phyloP scores from a whole-genome alignment of 2,888 invertebrate genomes.

The Drosophila stalkeri region DNA sequence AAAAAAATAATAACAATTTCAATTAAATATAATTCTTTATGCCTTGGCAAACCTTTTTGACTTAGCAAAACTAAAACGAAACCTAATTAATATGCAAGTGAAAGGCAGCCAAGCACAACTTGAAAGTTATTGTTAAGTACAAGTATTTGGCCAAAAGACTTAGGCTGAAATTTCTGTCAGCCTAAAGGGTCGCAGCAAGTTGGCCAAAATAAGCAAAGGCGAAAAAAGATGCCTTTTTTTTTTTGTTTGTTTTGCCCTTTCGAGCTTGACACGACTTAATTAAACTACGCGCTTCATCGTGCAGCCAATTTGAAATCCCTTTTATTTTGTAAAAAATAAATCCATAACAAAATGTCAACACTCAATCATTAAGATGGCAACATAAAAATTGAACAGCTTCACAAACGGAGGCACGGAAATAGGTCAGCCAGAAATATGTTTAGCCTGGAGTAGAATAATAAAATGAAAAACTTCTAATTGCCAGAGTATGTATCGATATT shows the following conservation, averaged over 20 bases:
- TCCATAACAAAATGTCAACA: conserved; percentile 57
- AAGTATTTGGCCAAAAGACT: conserved; percentile 29
- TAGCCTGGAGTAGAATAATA: conserved; percentile 3
- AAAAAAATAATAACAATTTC: neutral
- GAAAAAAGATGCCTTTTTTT: conserved; percentile 24
- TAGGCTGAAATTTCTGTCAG: conserved; percentile 15
- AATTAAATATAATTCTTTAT: neutral
- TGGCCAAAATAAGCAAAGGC: neutral
- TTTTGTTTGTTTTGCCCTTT: conserved; percentile 14
- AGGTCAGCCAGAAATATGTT: conserved; percentile 35
- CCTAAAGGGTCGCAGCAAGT: conserved; percentile 26
- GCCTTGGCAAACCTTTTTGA: neutral
- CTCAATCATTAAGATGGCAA: conserved; percentile 55
- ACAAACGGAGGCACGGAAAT: conserved; percentile 27
- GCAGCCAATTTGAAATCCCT: conserved; percentile 21
- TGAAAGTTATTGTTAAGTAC: conserved; percentile 33
- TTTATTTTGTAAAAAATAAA: conserved; percentile 19
- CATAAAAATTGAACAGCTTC: conserved; percentile 28
- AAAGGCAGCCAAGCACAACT: conserved; percentile 1
- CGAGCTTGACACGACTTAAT: conserved; percentile 54
- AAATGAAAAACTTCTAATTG: conserved; percentile 54
- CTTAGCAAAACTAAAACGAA: conserved; percentile 1
- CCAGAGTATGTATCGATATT: conserved; percentile 37
- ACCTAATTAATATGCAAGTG: conserved; percentile 8
- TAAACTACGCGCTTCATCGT: conserved; percentile 49